Conservation (phyloP, 2,888 invertebrate species). For the Bruchidius siliquastri region DNA sequence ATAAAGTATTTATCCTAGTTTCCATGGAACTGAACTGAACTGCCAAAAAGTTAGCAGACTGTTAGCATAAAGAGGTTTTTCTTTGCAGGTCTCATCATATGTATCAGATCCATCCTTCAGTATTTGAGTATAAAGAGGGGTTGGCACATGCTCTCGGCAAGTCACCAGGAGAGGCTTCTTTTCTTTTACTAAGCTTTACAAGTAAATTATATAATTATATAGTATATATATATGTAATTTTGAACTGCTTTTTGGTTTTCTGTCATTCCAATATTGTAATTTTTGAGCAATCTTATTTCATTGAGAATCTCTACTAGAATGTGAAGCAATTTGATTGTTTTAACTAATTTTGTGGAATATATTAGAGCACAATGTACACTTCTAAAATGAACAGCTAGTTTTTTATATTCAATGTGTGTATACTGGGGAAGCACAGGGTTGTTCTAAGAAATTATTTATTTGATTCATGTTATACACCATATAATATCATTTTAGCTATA, state of each 20-base stretch:
- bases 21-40: too few species aligned
- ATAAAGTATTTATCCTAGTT: too few species aligned
- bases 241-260: not conserved
- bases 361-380: not conserved
- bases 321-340: not conserved
- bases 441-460: too few species aligned
- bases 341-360: not conserved
- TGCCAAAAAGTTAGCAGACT: conserved; percentile 3
- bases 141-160: conserved; percentile 80
- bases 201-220: not conserved
- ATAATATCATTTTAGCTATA: too few species aligned
- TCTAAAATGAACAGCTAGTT: not conserved
- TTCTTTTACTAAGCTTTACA: conserved; percentile 67
- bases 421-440: not conserved
- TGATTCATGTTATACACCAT: too few species aligned
- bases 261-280: not conserved
- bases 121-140: conserved; percentile 86
- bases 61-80: conserved; percentile 9
- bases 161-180: conserved; percentile 79
- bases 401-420: not conserved
- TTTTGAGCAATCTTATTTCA: not conserved
- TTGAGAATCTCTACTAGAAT: not conserved
- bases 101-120: conserved; percentile 80
- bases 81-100: conserved; percentile 72
- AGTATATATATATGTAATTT: not conserved